Evolutionary conservation across 2,888 invertebrate genomes (phyloP), one percentile per base, ranked within the genome.

Genomic region (Drosophila mayaguana): DNA sequence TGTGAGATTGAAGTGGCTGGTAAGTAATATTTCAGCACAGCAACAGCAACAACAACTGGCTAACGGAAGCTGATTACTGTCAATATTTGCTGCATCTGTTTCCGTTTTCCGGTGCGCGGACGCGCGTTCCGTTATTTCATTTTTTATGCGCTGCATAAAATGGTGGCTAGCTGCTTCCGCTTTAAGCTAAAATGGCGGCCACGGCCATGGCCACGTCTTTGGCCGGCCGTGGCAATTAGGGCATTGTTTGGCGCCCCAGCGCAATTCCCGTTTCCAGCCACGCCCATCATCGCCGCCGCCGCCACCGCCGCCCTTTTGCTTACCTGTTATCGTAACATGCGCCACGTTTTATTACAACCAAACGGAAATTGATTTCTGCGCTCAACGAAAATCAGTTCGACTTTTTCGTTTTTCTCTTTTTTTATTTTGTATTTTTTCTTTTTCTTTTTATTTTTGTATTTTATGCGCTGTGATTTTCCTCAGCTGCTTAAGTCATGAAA

Each of bases 1-100:
- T 96, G 96, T 91, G 95, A 95, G 90, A 93, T 94, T 67, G 95
- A 95, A 90, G 96, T 96, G 50, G 94, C 94, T 92, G 96, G 96
- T 96, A 91, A 93, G 91, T 91, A 72, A 57, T 57, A 68, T 38
- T 42, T 18, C 14, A 54, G 53, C 32, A n/a, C 38, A 63, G 55
- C 45, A 53, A 40, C 40, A 53, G 28, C 56, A 25, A 36, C 43
- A 28, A 16, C 55, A n/a, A 45, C 36, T 36, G 42, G 64, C 76
- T 68, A 63, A 63, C 82, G 88, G 85, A 90, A 88, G 85, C 87
- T 90, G 89, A 90, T 88, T 89, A 88, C 85, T 84, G 85, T 88
- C 90, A 89, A 90, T 89, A 90, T 90, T 90, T 89, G 88, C 79
- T 88, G 81, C 83, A 82, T 78, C 83, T 86, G 84, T 80, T 78